Base-by-base conservation (phyloP, 2,888 invertebrate species). In the Oxyscelio sp. region DNA sequence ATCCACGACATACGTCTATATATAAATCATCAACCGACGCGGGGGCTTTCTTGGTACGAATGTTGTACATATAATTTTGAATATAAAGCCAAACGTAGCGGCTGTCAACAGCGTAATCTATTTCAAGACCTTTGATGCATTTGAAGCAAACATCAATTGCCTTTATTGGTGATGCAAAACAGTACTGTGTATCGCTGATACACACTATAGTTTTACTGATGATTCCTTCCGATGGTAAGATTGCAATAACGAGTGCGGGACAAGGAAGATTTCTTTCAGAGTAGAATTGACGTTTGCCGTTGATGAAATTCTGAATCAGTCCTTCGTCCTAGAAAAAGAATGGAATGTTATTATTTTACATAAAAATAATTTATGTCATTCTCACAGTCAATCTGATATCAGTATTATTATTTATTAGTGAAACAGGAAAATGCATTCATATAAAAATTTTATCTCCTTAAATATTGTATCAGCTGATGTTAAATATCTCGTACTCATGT, bases 61-160 rank as follows among this genome's bases (percentile, higher is more conserved):
- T 40, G 2, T 40, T 40, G 8, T 15, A 40, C 40, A 40, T 40
- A 6, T 40, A 40, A 15, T 40, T 40, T 40, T 40, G 40, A 15
- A 40, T 15, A 40, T 40, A 40, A 40, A 40, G n/a, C 40, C 40
- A 40, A 40, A 40, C 40, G 15, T 40, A 40, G 40, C 38, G 58
- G 19, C 58, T 58, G 21, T 58, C 58, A 13, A 58, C 58, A 5
- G 56, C 38, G 38, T 38, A 58, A 21, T 58, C 19, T 19, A 58
- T 38, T 19, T 15, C 38, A 21, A 58, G 21, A 38, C 58, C 38
- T 19, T 17, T 38, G 15, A 58, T 58, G 19, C 38, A 58, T 21
- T 58, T 58, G 21, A 58, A 58, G 38, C 58, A 58, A 34, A 58
- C 58, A 19, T 58, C 38, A 38, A 58, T 38, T 13, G 58, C 38